Evolutionary conservation across 2,113 vertebrate genomes (phyloP).

Genomic region (Chitala chitala): DNA sequence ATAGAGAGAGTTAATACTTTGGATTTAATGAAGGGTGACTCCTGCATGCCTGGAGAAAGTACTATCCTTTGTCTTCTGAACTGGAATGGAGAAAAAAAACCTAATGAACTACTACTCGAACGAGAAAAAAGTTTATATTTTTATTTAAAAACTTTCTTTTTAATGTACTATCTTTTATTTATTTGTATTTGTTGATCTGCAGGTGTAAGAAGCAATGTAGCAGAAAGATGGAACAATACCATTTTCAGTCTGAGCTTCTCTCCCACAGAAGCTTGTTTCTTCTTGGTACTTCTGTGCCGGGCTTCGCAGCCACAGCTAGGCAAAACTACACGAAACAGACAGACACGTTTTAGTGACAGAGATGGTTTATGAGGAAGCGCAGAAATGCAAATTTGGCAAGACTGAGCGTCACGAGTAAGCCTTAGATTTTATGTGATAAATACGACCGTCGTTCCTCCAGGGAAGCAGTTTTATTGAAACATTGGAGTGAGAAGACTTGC

Average conservation of each 20-base stretch:
- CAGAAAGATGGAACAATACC: constrained; percentile 66
- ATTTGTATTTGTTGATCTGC: constrained; percentile 33
- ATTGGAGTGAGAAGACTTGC: constrained; percentile 15
- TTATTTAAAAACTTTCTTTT: constrained; percentile 39
- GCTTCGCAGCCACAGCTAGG: constrained; percentile 60
- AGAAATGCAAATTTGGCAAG: not conserved
- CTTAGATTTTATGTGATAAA: not conserved
- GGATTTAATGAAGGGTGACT: constrained; percentile 73
- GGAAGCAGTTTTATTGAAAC: constrained; percentile 27
- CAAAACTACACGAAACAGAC: constrained; percentile 17
- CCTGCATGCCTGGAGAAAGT: constrained; percentile 79
- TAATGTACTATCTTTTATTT: constrained; percentile 24
- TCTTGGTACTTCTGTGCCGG: constrained; percentile 59
- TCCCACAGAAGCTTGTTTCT: not conserved
- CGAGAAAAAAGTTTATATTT: constrained; percentile 40
- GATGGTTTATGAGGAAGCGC: not conserved
- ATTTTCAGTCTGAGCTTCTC: constrained; percentile 61
- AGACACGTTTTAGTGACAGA: not conserved
- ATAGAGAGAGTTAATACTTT: constrained; percentile 70
- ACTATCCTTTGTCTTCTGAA: constrained; percentile 68
- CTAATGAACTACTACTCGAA: constrained; percentile 38
- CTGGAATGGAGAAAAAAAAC: constrained; percentile 49
- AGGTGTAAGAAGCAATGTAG: constrained; percentile 60
- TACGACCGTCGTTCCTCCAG: not conserved
- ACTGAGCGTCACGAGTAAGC: not conserved